Base-by-base conservation (phyloP, 2,888 invertebrate species). In the Andrena bicolor region DNA sequence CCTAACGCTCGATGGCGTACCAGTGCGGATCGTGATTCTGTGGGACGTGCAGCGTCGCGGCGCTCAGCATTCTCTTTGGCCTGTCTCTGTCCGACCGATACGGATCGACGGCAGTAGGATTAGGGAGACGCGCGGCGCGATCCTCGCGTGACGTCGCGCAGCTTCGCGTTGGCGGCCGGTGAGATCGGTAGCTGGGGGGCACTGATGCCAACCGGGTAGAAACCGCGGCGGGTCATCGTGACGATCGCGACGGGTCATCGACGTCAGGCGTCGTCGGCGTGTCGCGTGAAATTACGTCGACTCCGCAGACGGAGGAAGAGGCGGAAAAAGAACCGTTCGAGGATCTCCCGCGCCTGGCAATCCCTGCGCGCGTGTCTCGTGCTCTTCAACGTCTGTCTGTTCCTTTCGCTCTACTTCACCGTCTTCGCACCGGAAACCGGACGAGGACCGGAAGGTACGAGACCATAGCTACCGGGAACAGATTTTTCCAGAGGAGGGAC, bases 1-100 rank as follows among this genome's bases (percentile, higher is more conserved):
- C 88, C 91, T 84, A 91, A 91, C 93, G 92, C 92, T 92, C 92
- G 93, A 92, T 92, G 92, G 91, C 91, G 91, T 91, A 90, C 92
- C 92, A 93, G 93, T 93, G 91, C 92, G 92, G 90, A 92, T 93
- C 92, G 93, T 92, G 93, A 93, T 92, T 92, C 92, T 91, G 92
- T 91, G 90, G 89, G 89, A 90, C 90, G 91, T 92, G 91, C 90
- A 91, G 89, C 91, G 90, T 88, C 88, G 91, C 86, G 86, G 80
- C 84, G 85, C 81, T 77, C 72, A 69, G 32, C 41, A 41, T 16
- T 41, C 71, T 61, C 32, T 70, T 72, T 35, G 8, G 63, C 10
- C 49, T 71, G 6, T 64, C 41, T 81, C 74, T 49, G 49, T 23
- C 35, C 35, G 65, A 56, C 69, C 61, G 56, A 16, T 48, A 63